These are phyloP conservation scores for Drosophila borborema DNA, from an alignment of 2,888 invertebrate species.

Conservation along the genomic window DNA sequence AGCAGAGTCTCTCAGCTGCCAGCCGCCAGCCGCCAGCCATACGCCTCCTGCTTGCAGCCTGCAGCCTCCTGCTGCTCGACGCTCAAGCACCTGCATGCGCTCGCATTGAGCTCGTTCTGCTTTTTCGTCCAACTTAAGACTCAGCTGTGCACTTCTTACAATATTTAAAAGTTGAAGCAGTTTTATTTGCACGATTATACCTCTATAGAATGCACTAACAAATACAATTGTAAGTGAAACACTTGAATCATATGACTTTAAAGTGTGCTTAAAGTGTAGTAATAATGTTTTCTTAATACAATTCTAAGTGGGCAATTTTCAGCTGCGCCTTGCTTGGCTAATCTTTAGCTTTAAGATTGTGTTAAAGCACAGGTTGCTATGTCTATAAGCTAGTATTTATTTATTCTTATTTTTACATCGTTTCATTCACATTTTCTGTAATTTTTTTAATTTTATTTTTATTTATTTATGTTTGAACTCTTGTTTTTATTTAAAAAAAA, in stretches of 20 bases:
- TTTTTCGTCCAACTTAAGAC: slow-evolving; percentile 41
- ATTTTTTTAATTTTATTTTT: no score
- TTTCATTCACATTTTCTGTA: background rate
- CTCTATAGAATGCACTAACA: background rate
- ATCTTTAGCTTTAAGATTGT: no score
- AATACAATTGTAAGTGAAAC: background rate
- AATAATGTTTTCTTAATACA: background rate
- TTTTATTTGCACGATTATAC: slow-evolving; percentile 10
- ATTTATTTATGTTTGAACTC: no score
- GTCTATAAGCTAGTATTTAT: background rate
- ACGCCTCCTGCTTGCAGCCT: background rate
- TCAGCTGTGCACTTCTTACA: slow-evolving; percentile 30
- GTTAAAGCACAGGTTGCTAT: background rate
- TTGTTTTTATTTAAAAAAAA: no score
- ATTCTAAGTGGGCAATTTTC: background rate
- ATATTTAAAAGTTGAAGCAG: slow-evolving; percentile 38
- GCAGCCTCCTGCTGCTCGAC: background rate
- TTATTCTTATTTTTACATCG: background rate
- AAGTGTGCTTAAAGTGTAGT: background rate
- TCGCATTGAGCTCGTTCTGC: slow-evolving; percentile 19
- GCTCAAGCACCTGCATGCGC: slow-evolving; percentile 8
- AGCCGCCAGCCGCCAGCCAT: background rate
- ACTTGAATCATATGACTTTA: background rate
- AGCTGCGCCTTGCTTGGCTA: background rate
- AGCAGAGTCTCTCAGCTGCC: background rate